These are phyloP conservation scores for Siderastrea radians DNA, from an alignment of 92 coral and sea anemone species.

Conservation along the genomic window DNA sequence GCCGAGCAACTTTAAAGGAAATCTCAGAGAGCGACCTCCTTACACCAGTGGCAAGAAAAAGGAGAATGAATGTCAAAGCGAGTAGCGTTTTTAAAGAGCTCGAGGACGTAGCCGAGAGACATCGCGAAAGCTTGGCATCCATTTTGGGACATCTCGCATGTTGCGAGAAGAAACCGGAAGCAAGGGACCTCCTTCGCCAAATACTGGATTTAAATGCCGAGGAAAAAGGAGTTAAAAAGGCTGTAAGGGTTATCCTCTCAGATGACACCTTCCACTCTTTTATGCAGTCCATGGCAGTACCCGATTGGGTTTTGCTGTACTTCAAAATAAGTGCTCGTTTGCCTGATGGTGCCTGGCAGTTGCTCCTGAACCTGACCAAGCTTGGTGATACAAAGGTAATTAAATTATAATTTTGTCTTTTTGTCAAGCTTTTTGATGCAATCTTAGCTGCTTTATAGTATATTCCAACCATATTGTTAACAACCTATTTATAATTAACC, in stretches of 20 bases:
- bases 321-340: constrained; percentile 9
- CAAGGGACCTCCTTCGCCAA: background rate
- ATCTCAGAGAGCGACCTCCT: background rate
- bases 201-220: background rate
- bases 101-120: background rate
- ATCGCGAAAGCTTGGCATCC: constrained; percentile 2
- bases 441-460: too few species aligned
- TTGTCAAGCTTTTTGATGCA: background rate
- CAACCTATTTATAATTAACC: too few species aligned
- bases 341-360: background rate
- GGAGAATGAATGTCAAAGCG: background rate
- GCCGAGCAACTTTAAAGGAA: background rate
- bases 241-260: background rate
- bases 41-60: background rate
- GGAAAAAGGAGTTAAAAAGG: background rate
- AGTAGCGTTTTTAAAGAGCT: background rate
- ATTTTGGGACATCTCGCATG: background rate
- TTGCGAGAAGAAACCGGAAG: background rate
- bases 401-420: background rate
- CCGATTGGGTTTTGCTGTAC: background rate
- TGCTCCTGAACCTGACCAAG: background rate
- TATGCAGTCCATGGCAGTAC: background rate
- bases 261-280: background rate
- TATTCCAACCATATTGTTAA: too few species aligned
- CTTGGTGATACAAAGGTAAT: constrained; percentile 1